phyloP scores from a whole-genome alignment of 2,797 vertebrate species.

The Dendrocincla fuliginosa region DNA sequence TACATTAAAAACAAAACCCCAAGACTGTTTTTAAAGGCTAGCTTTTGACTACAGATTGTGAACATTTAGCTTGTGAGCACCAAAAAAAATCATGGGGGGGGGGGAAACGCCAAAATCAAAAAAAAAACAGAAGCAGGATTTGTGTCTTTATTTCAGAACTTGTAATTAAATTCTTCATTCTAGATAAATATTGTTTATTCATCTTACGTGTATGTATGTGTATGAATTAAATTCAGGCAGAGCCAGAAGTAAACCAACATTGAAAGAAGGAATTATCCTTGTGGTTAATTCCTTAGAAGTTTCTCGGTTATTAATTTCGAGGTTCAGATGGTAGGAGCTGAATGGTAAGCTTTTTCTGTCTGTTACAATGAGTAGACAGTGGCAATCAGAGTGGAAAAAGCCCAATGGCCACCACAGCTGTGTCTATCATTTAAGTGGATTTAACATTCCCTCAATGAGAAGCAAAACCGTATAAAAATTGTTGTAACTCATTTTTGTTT shows the following conservation, averaged over 20 bases:
- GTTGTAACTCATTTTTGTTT: fast-evolving
- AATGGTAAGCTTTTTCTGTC: not conserved
- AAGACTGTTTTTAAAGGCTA: not conserved
- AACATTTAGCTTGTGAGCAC: not conserved
- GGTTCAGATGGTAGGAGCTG: not conserved
- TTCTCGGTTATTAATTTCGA: not conserved
- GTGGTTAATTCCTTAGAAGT: not conserved
- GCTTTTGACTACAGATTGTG: not conserved
- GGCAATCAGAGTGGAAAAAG: not conserved
- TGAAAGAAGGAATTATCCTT: not conserved
- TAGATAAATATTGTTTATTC: not conserved
- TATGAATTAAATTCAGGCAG: not conserved
- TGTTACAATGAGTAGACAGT: not conserved
- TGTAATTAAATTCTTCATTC: not conserved
- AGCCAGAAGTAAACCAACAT: not conserved
- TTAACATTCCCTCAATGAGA: not conserved
- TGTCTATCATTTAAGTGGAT: not conserved
- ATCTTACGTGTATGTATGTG: not conserved
- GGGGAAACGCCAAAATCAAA: no score
- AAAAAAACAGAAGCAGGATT: not conserved
- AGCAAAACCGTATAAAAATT: not conserved
- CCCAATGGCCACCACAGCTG: not conserved
- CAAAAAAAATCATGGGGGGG: not conserved
- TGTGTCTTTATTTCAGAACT: not conserved
- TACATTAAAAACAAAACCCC: not conserved